Conservation (phyloP, 2,888 invertebrate species). For the Eudasyphora cyanicolor region DNA sequence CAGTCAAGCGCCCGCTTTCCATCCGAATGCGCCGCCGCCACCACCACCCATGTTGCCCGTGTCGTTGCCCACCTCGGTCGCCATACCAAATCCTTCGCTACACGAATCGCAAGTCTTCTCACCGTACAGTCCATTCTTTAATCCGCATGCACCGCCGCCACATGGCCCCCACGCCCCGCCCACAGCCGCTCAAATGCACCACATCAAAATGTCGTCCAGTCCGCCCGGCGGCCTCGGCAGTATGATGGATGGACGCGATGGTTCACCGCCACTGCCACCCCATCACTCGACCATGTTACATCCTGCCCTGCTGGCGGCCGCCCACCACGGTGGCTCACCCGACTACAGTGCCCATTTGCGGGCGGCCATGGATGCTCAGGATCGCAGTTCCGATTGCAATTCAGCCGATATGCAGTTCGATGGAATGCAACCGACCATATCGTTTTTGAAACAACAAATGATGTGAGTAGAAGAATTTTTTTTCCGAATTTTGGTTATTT, state of each 20-base stretch:
- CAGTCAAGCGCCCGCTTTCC: conserved; percentile 80
- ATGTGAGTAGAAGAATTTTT: conserved; percentile 68
- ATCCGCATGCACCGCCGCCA: conserved; percentile 81
- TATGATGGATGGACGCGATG: conserved; percentile 85
- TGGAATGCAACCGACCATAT: conserved; percentile 97
- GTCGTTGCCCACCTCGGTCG: conserved; percentile 95
- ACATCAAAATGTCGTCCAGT: conserved; percentile 79
- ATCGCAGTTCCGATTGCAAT: conserved; percentile 94
- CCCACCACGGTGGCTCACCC: conserved; percentile 90
- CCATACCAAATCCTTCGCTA: conserved; percentile 97
- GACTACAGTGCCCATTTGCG: conserved; percentile 87
- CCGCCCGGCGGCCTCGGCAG: conserved; percentile 86
- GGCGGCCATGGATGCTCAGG: conserved; percentile 89
- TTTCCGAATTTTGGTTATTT: not conserved
- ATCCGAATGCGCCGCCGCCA: conserved; percentile 83
- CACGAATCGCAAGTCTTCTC: conserved; percentile 97
- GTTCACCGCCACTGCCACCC: conserved; percentile 89
- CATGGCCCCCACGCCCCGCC: conserved; percentile 81
- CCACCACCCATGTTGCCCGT: conserved; percentile 91
- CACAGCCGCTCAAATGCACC: conserved; percentile 79
- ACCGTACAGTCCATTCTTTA: conserved; percentile 94
- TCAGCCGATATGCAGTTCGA: conserved; percentile 94
- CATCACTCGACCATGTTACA: conserved; percentile 92
- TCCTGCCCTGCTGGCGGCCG: conserved; percentile 91
- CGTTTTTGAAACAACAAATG: conserved; percentile 87